Evolutionary conservation across 2,888 invertebrate genomes (phyloP), one percentile per base, ranked within the genome.

Genomic region (Phaonia tiefii): DNA sequence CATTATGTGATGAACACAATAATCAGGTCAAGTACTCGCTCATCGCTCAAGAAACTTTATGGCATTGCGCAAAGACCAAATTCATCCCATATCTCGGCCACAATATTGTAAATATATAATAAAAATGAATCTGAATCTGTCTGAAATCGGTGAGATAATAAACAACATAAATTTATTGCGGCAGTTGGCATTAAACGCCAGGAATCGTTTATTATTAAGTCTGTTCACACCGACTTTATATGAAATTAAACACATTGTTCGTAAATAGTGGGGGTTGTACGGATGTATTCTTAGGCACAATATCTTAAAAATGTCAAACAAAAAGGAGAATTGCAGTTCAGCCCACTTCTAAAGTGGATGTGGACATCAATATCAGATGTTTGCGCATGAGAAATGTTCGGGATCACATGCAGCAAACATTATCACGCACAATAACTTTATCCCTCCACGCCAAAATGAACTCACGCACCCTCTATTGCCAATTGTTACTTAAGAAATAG

Each of bases 151-250:
- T 17, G 63, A 42, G 63, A 39, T 63, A 25, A 54, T 54, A 54
- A 54, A 54, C 13, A 58, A 13, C 22, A 42, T 63, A 22, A 58
- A 63, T 63, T 42, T 42, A 63, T 63, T 63, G 20, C 42, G 63
- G 63, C 63, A 39, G 39, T 42, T 63, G 63, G 63, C 63, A 63
- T 63, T 54, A 63, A 63, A 63, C 63, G 63, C 63, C 42, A 63
- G 63, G 39, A 63, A 20, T 42, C 63, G 63, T 63, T 42, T 63
- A 63, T 63, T 63, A 20, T 63, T 15, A 22, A 22, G 42, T 63
- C 20, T 63, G 39, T 63, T 63, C n/a, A 42, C 63, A 17, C 11
- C 11, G 39, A n/a, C 25, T 26, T 25, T 56, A 31, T 31, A 31
- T 15, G 1, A 60, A 60, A 20, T 31, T n/a, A 58, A 37, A 60